Evolutionary conservation across 2,113 vertebrate genomes (phyloP).

Genomic region (Myiozetetes cayanensis): DNA sequence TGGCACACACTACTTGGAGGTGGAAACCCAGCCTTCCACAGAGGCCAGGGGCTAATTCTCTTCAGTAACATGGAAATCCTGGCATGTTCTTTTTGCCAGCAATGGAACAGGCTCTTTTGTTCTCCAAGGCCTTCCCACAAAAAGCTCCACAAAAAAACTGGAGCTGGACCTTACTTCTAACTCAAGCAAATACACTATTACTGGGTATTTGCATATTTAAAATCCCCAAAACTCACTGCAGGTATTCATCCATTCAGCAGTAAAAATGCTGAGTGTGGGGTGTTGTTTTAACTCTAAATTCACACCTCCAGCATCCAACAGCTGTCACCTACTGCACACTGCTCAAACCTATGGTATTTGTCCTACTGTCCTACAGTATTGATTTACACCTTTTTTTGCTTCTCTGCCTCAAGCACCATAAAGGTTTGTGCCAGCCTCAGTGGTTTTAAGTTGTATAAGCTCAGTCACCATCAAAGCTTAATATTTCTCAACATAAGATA

Average conservation of each 20-base stretch:
- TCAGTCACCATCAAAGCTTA: neutral
- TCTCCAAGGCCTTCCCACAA: neutral
- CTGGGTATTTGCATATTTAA: neutral
- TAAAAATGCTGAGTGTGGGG: neutral
- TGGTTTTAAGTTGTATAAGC: neutral
- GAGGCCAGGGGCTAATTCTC: conserved; percentile 16
- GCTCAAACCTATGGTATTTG: neutral
- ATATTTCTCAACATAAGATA: neutral
- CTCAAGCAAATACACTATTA: neutral
- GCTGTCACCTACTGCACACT: neutral
- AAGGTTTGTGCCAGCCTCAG: neutral
- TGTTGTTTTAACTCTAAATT: neutral
- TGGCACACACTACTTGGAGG: neutral
- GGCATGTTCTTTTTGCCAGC: neutral
- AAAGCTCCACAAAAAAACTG: neutral
- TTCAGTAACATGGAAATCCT: neutral
- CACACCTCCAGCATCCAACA: neutral
- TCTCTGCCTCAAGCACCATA: neutral
- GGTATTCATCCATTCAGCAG: neutral
- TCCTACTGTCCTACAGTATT: neutral
- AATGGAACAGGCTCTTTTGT: neutral
- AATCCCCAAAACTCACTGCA: neutral
- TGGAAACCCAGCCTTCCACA: neutral
- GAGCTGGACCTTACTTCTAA: neutral
- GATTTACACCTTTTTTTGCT: neutral